A percentile compares a stretch with the other conserved stretches of the same genome.
Conservation (phyloP, 2,113 vertebrate species). For the Hypocryptadius cinnamomeus region DNA sequence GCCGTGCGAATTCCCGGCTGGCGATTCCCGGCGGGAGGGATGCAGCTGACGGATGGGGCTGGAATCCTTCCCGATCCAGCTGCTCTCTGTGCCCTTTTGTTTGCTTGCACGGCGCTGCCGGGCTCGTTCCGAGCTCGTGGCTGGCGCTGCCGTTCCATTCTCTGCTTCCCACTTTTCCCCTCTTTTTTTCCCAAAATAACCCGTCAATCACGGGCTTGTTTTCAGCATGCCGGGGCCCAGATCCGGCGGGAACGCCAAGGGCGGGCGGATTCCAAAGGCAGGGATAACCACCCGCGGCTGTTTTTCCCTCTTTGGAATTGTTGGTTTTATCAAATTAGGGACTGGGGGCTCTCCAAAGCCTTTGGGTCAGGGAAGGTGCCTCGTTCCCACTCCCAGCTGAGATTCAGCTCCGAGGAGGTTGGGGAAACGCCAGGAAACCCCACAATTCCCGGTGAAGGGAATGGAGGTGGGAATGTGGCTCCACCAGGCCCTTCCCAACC, state of each 20-base stretch:
- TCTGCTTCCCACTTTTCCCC: not conserved
- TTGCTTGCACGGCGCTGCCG: not conserved
- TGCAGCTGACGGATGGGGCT: constrained; percentile 8
- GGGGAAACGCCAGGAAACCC: not conserved
- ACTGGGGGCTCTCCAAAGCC: not conserved
- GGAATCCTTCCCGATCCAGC: not conserved
- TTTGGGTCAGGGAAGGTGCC: not conserved
- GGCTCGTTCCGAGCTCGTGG: not conserved
- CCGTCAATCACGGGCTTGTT: not conserved
- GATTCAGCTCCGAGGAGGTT: not conserved
- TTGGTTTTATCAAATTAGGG: not conserved
- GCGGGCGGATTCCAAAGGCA: not conserved
- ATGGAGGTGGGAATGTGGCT: not conserved
- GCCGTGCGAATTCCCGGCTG: rapidly evolving
- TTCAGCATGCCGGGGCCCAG: not conserved
- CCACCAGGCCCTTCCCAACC: rapidly evolving
- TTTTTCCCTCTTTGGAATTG: not conserved
- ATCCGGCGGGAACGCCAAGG: not conserved
- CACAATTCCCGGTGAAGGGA: rapidly evolving
- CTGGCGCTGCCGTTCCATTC: not conserved
- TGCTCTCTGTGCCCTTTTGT: constrained; percentile 53
- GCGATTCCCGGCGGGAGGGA: not conserved
- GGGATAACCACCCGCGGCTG: not conserved
- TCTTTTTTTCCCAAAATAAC: not conserved
- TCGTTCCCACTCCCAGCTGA: not conserved